A percentile compares a stretch with the other conserved stretches of the same genome.
These are phyloP conservation scores for Nasonia vitripennis DNA, from an alignment of 1,140 invertebrate species.

Conservation along the genomic window DNA sequence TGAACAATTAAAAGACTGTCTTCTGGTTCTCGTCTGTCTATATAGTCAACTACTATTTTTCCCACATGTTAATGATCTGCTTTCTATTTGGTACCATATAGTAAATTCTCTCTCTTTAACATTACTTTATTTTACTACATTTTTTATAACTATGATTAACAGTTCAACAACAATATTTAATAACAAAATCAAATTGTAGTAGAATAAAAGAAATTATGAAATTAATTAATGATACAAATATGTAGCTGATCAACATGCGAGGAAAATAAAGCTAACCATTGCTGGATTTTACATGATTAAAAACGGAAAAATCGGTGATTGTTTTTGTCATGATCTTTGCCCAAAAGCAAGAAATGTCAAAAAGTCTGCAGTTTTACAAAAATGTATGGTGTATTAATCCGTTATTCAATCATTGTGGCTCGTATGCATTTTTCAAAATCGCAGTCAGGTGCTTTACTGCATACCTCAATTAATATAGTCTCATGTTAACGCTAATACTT, in stretches of 20 bases:
- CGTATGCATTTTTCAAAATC: constrained; percentile 24
- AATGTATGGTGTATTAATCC: not conserved
- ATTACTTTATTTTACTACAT: constrained; percentile 34
- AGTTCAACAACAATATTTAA: not conserved
- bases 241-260: not conserved
- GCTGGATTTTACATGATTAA: constrained; percentile 1
- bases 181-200: not conserved
- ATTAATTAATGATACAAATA: not conserved
- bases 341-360: constrained; percentile 31
- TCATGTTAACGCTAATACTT: constrained; percentile 49
- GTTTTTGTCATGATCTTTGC: constrained; percentile 39
- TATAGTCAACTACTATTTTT: not conserved
- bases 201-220: constrained; percentile 13
- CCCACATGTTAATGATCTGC: not conserved
- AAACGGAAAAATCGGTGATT: constrained; percentile 15
- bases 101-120: not conserved
- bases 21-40: not conserved
- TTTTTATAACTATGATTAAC: not conserved
- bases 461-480: constrained; percentile 44
- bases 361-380: constrained; percentile 17
- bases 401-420: constrained; percentile 22
- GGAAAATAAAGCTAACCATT: not conserved
- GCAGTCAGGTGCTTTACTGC: constrained; percentile 27
- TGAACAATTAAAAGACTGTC: constrained; percentile 9
- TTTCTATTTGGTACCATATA: not conserved